A percentile compares a stretch with the other conserved stretches of the same genome.
Conservation (phyloP, 2,888 invertebrate genomes). For the Andrena marginata region DNA sequence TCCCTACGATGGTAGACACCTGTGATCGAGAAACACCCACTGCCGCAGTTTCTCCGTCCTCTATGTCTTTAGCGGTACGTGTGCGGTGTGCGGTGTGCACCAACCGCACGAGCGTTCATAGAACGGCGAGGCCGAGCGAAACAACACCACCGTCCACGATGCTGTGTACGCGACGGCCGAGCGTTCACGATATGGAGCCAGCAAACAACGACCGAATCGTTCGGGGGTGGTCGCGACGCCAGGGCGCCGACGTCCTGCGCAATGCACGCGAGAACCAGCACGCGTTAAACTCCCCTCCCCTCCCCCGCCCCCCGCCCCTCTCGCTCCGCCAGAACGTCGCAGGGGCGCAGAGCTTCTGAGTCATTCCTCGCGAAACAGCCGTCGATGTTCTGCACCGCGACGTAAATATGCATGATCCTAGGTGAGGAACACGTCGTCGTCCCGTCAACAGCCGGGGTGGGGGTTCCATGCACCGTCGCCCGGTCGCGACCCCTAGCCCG, state of each 20-base stretch:
- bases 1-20: background rate
- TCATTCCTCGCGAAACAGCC: constrained; percentile 61
- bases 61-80: background rate
- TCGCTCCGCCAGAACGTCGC: constrained; percentile 33
- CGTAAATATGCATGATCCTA: constrained; percentile 60
- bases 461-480: background rate
- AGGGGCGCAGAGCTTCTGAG: constrained; percentile 60
- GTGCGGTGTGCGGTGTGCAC: background rate
- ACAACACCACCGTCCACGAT: constrained; percentile 22
- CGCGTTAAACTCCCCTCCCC: constrained; percentile 49
- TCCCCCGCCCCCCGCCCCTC: background rate
- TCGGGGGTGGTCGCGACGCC: constrained; percentile 66
- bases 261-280: constrained; percentile 57
- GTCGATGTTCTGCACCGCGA: constrained; percentile 35
- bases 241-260: constrained; percentile 76
- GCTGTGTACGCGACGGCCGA: constrained; percentile 43
- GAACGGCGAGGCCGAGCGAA: constrained; percentile 1
- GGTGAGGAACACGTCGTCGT: constrained; percentile 42
- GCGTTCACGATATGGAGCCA: constrained; percentile 53
- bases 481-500: too few species aligned
- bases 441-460: background rate
- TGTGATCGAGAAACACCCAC: background rate
- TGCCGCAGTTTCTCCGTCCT: background rate
- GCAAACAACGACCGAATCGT: constrained; percentile 70
- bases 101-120: background rate